Evolutionary conservation across 2,888 invertebrate species (phyloP), one percentile per base, ranked within the genome.

Genomic region (Habroteleia sp.): DNA sequence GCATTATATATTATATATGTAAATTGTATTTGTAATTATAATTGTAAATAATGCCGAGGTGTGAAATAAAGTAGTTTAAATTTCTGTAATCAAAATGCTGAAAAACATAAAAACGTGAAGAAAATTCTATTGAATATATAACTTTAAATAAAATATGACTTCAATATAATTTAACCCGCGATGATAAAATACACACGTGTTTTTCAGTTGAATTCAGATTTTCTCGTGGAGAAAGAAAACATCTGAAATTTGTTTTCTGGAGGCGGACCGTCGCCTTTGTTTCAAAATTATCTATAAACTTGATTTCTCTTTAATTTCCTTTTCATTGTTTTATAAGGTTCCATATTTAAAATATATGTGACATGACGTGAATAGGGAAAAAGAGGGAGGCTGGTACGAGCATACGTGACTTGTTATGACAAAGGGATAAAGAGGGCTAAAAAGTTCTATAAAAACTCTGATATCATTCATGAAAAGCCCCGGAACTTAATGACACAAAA

Each of bases 241-340:
- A 52, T 27, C 6, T 52, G 10, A 37, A 35, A 44, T 25, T 65
- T 35, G 7, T 7, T 35, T 44, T 8, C 20, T 25, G 23, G 11
- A 35, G 13, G 14, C 17, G 16, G 33, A 6, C 33, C 29, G 29
- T 27, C 10, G 37, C 54, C 54, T 56, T 58, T 58, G 48, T 58
- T 50, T 50, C 13, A 41, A 58, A 58, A 58, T 68, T 58, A 68
- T 68, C 58, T 25, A 35, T 10, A 35, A 50, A 68, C 50, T 68
- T 48, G 29, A 50, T 58, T 68, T 35, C 42, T 10, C 31, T 68
- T 68, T 68, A 54, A 58, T 68, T 58, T 58, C 42, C 58, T 58
- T 48, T 58, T 58, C 56, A 58, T 68, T 68, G 56, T 68, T 68
- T 58, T 68, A 20, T 68, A 62, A 74, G 71, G 63, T 76, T 74